Evolutionary conservation across 2,113 vertebrate species (phyloP).

Genomic region (Solenodon paradoxus): DNA sequence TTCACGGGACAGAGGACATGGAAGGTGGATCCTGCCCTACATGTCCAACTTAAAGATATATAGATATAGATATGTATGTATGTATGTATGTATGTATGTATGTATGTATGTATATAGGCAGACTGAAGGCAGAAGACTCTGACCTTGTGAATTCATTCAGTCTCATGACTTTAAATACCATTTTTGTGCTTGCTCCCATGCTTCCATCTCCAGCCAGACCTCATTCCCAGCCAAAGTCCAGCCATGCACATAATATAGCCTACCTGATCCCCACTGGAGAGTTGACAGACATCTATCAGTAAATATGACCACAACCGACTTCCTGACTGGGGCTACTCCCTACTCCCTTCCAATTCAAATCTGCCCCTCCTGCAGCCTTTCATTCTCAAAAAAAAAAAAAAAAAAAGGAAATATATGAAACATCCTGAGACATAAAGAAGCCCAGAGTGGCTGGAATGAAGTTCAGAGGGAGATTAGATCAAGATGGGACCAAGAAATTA

Average conservation of each 20-base stretch:
- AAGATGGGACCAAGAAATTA: not conserved
- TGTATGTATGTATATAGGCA: too few species aligned
- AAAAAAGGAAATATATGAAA: not conserved
- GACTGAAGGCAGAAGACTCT: not conserved
- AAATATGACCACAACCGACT: not conserved
- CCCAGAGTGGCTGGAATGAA: not conserved
- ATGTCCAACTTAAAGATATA: too few species aligned
- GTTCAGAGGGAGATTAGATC: not conserved
- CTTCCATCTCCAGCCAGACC: not conserved
- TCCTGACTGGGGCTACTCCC: not conserved
- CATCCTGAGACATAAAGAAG: not conserved
- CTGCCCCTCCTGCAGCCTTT: not conserved
- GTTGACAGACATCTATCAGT: not conserved
- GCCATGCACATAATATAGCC: not conserved
- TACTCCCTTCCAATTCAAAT: not conserved
- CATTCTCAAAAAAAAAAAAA: not conserved
- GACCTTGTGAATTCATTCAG: not conserved
- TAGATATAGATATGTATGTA: too few species aligned
- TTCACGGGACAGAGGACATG: not conserved
- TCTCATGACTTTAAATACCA: too few species aligned
- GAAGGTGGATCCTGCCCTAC: not conserved
- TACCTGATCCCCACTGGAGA: not conserved
- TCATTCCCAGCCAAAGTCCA: not conserved
- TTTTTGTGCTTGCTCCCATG: not conserved
- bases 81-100: too few species aligned